Evolutionary conservation across 2,797 vertebrate species (phyloP), one percentile per base, ranked within the genome.

Genomic region (Gallirallus australis): DNA sequence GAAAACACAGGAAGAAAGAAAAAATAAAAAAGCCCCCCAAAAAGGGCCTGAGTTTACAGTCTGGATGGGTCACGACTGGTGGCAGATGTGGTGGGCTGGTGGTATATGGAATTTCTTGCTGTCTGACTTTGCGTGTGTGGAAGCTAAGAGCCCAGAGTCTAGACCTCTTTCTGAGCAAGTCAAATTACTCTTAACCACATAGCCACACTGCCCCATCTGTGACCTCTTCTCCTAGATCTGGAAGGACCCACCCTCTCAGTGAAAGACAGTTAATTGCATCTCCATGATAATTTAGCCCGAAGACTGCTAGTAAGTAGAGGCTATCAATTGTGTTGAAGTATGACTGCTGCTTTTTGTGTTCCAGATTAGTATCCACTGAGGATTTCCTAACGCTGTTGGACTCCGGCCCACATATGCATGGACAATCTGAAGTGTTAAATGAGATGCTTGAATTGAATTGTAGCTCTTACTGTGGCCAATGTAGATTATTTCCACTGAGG

Each of bases 351-450:
- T 90, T 96, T 97, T 97, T 90, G 79, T 96, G 94, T 86, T 96
- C 88, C 93, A 97, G 96, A 90, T 97, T 93, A 78, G 91, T 97
- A 96, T 96, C 91, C 95, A 93, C 63, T 20, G 77, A 97, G 95
- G 95, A 97, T 96, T 97, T 98, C 97, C 92, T 97, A 97, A 96
- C 37, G 63, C 56, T 90, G 28, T 40, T 97, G 97, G 96, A 96
- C 70, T 59, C 45, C 11, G 93, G 97, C 94, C 96, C 90, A 94
- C 42, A 78, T 92, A 94, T 18, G 87, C 89, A 94, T 95, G 96
- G 95, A 95, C 60, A 89, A 86, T 78, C 56, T 82, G 84, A 97
- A 92, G 94, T 95, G 94, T 93, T 94, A 93, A 96, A 72, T 65
- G 76, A 93, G 89, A 95, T 27, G 35, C 86, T 65, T 76, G 82